Evolutionary conservation across 2,113 vertebrate species (phyloP), one percentile per base, ranked within the genome.

Genomic region (Meriones unguiculatus): DNA sequence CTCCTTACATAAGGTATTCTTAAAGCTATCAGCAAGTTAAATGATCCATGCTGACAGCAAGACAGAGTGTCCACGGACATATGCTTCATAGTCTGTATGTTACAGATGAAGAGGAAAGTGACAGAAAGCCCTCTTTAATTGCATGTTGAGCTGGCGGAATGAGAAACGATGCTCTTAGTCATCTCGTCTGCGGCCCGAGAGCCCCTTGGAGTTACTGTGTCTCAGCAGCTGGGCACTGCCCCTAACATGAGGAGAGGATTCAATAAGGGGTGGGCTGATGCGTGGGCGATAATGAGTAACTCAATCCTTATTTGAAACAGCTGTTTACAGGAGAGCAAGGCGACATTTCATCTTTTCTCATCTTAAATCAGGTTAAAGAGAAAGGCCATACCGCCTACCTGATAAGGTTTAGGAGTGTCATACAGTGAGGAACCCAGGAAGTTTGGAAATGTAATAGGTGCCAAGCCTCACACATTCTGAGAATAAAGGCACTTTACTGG

Each of bases 401-500:
- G 22, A 22, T 46, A 70, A 80, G 41, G 28, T 65, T 75, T 54
- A 75, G 84, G 80, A 73, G 75, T 89, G 41, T 22, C 41, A 22
- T 64, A 67, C 70, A 64, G 69, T 82, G 54, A 89, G 73, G 94
- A 89, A 50, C 38, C 92, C 32, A 59, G 52, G 7, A 52, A 93
- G 81, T 70, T 2, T 70, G 46, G 62, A 88, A 90, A 75, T 75
- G 54, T 75, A 4, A 88, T 30, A 46, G 72, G 67, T 52, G 46
- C 87, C n/a, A 59, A 38, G 32, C 81, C 62, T 77, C 35, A 67
- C 10, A 24, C 35, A 93, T 52, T 84, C 70, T 92, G 77, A 87
- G 81, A 89, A 86, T 70, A 94, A 96, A 94, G 96, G 94, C 94
- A 96, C 95, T 96, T 95, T 30, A 28, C 77, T 54, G 12, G 57